Evolutionary conservation across 2,113 vertebrate species (phyloP), one percentile per base, ranked within the genome.

Genomic region (Sylvia atricapilla): DNA sequence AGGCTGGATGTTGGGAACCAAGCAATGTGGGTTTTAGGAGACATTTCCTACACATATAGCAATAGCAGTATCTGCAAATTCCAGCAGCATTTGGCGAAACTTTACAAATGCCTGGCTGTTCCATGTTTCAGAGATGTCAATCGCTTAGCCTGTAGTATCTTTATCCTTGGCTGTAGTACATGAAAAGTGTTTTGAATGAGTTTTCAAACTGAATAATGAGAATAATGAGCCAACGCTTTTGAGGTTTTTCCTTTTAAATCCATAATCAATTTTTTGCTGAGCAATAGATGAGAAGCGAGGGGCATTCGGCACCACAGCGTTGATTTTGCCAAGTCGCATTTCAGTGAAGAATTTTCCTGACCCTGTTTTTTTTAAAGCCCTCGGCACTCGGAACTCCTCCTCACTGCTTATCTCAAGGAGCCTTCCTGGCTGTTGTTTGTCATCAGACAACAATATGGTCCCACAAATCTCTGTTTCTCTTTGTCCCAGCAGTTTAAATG

Each of bases 221-320:
- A 67, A 87, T 37, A 35, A 66, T 5, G 24, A 73, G 12, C 37
- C 28, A 33, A 15, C 1, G 0, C 1, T 58, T 72, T 63, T 25
- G 43, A 59, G 7, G 7, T 68, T 77, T 74, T 66, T 15, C n/a
- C 19, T 53, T 63, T 67, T 39, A 44, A 53, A 89, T 27, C 28
- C 43, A 55, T 27, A 53, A 23, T 14, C 33, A 4, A 16, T 60
- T 60, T 55, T 67, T 80, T 24, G 47, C 56, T 41, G 84, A 30
- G 31, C 23, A 25, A 8, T 25, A 31, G 31, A 30, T 35, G 43
- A 58, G 50, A 31, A 85, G 60, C 41, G 15, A 8, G 5, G 37
- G 60, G 10, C 14, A 14, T 5, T 11, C 8, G 35, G 43, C 22
- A 25, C 46, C 27, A n/a, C 33, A 28, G 53, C 0, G 0, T 13